A percentile compares a stretch with the other conserved stretches of the same genome.
phyloP scores from a whole-genome alignment of 2,113 vertebrate genomes.

The Melanerpes formicivorus region DNA sequence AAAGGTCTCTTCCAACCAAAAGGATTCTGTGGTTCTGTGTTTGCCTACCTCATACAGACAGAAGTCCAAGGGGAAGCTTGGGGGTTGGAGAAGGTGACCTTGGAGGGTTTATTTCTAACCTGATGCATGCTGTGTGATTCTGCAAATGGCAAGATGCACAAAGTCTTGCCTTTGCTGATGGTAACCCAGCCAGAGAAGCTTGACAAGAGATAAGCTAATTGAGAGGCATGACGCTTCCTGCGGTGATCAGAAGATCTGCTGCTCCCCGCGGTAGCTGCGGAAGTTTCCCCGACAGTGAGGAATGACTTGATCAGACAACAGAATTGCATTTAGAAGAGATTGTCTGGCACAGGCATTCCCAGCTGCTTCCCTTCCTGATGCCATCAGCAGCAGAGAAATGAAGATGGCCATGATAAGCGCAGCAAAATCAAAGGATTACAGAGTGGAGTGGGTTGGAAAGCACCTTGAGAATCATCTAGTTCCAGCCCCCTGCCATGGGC shows the following conservation, averaged over 20 bases:
- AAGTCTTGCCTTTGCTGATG: not conserved
- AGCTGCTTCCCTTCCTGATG: not conserved
- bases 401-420: not conserved
- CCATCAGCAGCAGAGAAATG: not conserved
- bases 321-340: not conserved
- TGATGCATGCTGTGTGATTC: no score
- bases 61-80: not conserved
- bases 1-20: no score
- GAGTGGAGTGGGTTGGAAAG: no score
- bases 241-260: not conserved
- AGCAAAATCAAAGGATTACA: not conserved
- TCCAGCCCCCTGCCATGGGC: no score
- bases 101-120: no score
- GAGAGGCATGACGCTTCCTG: not conserved
- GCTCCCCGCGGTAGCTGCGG: not conserved
- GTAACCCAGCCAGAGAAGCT: not conserved
- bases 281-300: not conserved
- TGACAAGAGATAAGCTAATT: not conserved
- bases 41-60: not conserved
- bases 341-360: not conserved
- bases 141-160: not conserved
- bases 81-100: no score
- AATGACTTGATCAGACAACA: not conserved
- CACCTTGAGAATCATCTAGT: no score
- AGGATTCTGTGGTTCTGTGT: not conserved